Evolutionary conservation across 2,113 vertebrate genomes (phyloP).

Genomic region (Takifugu flavidus): DNA sequence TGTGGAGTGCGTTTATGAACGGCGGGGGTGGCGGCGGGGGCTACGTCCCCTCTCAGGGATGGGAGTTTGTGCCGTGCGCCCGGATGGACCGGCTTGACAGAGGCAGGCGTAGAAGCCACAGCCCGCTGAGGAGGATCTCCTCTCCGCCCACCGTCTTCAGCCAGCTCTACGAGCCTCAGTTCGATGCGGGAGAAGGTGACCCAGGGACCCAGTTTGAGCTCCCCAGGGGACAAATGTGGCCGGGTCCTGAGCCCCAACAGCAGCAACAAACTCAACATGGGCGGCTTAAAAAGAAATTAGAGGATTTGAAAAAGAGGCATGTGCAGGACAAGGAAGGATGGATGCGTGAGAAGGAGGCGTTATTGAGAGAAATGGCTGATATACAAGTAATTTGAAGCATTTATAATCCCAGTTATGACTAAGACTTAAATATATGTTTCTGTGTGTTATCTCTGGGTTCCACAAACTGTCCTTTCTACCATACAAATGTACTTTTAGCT

Average conservation of each 20-base stretch:
- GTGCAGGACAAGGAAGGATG: constrained; percentile 71
- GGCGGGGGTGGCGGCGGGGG: constrained; percentile 63
- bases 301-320: constrained; percentile 69
- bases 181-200: constrained; percentile 30
- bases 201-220: constrained; percentile 41
- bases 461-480: background rate
- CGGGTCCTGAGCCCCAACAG: constrained; percentile 38
- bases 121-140: constrained; percentile 60
- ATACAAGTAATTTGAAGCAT: constrained; percentile 70
- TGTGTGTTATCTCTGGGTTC: too few species aligned
- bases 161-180: constrained; percentile 51
- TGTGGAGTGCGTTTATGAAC: constrained; percentile 72
- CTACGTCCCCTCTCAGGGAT: constrained; percentile 64
- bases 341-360: constrained; percentile 71
- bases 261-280: constrained; percentile 53
- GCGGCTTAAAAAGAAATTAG: constrained; percentile 69
- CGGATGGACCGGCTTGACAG: constrained; percentile 51
- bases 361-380: constrained; percentile 76
- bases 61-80: constrained; percentile 67
- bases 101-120: constrained; percentile 59
- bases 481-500: background rate
- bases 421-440: background rate
- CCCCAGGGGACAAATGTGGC: constrained; percentile 55
- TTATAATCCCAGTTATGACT: background rate
- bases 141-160: constrained; percentile 67